Percentiles rank a stretch among this genome's conserved stretches.
Evolutionary conservation across 2,797 vertebrate species (phyloP).

Genomic region (Epinephelus awoara): DNA sequence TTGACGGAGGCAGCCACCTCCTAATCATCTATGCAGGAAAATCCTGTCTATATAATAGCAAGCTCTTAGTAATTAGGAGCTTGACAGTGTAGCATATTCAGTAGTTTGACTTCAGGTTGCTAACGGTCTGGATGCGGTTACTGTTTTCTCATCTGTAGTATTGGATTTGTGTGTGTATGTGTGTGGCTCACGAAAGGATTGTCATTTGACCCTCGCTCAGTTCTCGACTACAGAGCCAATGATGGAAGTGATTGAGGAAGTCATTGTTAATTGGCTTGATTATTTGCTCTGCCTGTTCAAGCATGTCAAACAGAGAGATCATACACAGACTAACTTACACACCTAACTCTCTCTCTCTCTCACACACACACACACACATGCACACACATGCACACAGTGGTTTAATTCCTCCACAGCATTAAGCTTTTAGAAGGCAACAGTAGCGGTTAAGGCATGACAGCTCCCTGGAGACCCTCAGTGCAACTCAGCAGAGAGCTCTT

Average conservation of each 20-base stretch:
- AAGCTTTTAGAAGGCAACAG: slow-evolving; percentile 59
- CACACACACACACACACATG: neutral
- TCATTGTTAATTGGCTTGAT: slow-evolving; percentile 51
- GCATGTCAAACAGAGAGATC: slow-evolving; percentile 41
- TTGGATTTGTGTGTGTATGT: neutral
- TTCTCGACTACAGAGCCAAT: slow-evolving; percentile 21
- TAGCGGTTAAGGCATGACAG: slow-evolving; percentile 59
- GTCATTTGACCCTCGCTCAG: slow-evolving; percentile 29
- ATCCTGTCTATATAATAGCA: no score
- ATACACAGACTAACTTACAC: slow-evolving; percentile 29
- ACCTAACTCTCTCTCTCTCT: slow-evolving; percentile 17
- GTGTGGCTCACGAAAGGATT: slow-evolving; percentile 21
- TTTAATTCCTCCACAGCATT: slow-evolving; percentile 56
- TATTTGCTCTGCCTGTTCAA: slow-evolving; percentile 47
- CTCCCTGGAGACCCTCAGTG: slow-evolving; percentile 51
- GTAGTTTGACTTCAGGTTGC: slow-evolving; percentile 1
- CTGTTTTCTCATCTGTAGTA: slow-evolving; percentile 20
- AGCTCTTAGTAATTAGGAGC: no score
- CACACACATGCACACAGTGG: slow-evolving; percentile 13
- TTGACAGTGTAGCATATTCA: neutral
- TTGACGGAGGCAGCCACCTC: no score
- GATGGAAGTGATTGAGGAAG: slow-evolving; percentile 30
- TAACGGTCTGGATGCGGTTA: slow-evolving; percentile 17
- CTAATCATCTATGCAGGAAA: no score
- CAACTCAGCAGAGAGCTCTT: slow-evolving; percentile 61